Evolutionary conservation across 1,140 invertebrate genomes (phyloP).

Genomic region (Euschistus heros): DNA sequence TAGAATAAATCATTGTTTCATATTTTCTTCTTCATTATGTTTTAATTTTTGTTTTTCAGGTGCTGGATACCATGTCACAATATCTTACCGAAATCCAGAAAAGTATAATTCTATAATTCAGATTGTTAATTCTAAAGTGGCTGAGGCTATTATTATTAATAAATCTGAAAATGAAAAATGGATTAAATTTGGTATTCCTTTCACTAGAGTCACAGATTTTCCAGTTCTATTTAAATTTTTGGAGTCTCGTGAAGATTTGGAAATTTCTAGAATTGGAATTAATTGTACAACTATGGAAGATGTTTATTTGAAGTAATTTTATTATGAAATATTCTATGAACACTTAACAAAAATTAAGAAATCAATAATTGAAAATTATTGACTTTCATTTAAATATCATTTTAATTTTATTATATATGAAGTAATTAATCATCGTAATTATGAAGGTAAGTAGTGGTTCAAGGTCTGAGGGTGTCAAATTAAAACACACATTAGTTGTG

Average conservation of each 20-base stretch:
- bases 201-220: conserved; percentile 33
- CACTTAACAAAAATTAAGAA: not conserved
- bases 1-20: not conserved
- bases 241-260: conserved; percentile 36
- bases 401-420: no score
- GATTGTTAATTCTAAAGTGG: conserved; percentile 3
- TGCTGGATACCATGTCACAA: conserved; percentile 43
- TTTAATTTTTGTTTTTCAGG: conserved; percentile 32
- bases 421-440: no score
- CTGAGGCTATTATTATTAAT: conserved; percentile 11
- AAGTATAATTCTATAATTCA: conserved; percentile 31
- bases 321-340: conserved; percentile 15
- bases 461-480: no score
- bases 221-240: conserved; percentile 42
- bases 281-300: conserved; percentile 56
- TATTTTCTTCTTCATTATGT: not conserved
- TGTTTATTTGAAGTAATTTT: conserved; percentile 48
- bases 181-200: conserved; percentile 18
- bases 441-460: no score
- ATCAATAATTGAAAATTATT: not conserved
- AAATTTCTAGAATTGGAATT: conserved; percentile 44
- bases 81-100: conserved; percentile 35
- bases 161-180: not conserved
- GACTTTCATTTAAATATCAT: not conserved
- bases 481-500: no score